phyloP scores from a whole-genome alignment of 1,140 invertebrate species.

The Gyrodactylus bullatarudis region DNA sequence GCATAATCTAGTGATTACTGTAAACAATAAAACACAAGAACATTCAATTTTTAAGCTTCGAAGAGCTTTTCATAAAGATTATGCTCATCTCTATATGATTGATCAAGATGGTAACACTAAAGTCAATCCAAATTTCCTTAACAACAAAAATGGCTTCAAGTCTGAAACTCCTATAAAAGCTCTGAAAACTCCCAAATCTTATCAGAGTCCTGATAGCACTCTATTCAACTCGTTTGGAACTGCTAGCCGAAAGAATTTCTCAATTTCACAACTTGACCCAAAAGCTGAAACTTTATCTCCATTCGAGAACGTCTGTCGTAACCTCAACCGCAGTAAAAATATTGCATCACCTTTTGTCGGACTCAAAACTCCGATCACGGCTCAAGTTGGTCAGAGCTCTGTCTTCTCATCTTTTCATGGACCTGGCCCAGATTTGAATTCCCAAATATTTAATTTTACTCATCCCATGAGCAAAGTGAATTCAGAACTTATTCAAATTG shows the following conservation, averaged over 20 bases:
- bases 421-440: background rate
- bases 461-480: background rate
- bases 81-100: background rate
- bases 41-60: background rate
- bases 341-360: background rate
- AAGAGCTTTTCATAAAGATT: background rate
- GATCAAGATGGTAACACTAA: background rate
- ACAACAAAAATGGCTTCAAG: background rate
- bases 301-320: background rate
- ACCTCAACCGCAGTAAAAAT: background rate
- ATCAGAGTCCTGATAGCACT: background rate
- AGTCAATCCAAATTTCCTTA: background rate
- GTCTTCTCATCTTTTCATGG: background rate
- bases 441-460: background rate
- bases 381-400: background rate
- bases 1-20: background rate
- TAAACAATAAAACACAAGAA: background rate
- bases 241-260: background rate
- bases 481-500: background rate
- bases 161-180: background rate
- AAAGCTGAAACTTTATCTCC: background rate
- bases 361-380: background rate
- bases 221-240: background rate
- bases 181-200: background rate
- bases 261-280: background rate